Conservation (phyloP, 2,888 invertebrate genomes). For the Mesodorylaimus sp. region DNA sequence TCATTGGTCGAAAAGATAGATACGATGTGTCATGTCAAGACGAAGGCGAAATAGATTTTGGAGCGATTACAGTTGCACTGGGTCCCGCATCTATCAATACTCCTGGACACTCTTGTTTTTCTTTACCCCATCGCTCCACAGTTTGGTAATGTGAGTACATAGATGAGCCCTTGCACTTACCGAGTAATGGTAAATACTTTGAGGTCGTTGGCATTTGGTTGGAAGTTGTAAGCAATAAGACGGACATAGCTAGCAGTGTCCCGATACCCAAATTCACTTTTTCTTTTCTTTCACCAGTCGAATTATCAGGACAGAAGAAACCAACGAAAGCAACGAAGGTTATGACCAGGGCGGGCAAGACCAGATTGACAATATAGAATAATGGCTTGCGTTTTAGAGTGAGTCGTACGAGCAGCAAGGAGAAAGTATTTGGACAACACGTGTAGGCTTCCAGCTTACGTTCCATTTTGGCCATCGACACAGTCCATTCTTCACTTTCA, state of each 20-base stretch:
- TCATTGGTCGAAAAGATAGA: too few species aligned
- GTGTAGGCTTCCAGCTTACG: constrained; percentile 16
- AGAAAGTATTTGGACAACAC: constrained; percentile 28
- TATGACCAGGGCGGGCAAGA: constrained; percentile 19
- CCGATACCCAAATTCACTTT: constrained; percentile 7
- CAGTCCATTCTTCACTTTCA: constrained; percentile 25
- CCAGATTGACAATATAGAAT: constrained; percentile 25
- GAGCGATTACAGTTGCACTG: too few species aligned
- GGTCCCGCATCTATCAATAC: too few species aligned
- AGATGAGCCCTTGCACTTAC: too few species aligned
- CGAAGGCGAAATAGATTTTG: too few species aligned
- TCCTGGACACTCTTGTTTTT: too few species aligned
- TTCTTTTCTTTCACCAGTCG: constrained; percentile 7
- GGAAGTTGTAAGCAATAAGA: constrained; percentile 4
- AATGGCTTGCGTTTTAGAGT: constrained; percentile 24
- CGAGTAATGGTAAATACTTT: constrained; percentile 1
- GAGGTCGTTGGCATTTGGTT: constrained; percentile 6
- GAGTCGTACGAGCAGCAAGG: constrained; percentile 22
- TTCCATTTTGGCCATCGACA: constrained; percentile 12
- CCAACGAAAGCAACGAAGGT: constrained; percentile 7
- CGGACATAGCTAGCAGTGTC: constrained; percentile 9
- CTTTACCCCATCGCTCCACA: too few species aligned
- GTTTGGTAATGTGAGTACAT: too few species aligned
- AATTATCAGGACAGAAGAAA: constrained; percentile 22
- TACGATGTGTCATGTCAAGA: too few species aligned